A percentile compares a stretch with the other conserved stretches of the same genome.
These are phyloP conservation scores for Scaptomyza caliginosa DNA, from an alignment of 2,888 invertebrate genomes.

Conservation along the genomic window DNA sequence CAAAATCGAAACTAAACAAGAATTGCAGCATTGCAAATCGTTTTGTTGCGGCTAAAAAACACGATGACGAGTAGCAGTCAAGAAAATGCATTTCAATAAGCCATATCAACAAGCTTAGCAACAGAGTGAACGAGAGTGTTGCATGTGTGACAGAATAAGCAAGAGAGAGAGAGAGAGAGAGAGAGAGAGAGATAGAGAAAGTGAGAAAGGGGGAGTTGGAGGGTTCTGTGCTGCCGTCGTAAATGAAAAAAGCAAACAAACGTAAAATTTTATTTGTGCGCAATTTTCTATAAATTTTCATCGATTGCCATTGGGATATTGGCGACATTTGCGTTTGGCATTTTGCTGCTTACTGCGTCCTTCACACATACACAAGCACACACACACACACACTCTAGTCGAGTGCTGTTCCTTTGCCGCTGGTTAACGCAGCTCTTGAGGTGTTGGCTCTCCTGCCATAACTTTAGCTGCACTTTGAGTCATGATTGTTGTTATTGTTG, in stretches of 20 bases:
- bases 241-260: conserved; percentile 79
- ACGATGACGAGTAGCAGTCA: conserved; percentile 62
- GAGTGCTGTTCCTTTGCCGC: conserved; percentile 37
- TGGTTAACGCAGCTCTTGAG: conserved; percentile 48
- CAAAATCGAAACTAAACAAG: conserved; percentile 22
- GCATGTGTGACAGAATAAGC: neutral
- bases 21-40: conserved; percentile 68
- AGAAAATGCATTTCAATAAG: conserved; percentile 64
- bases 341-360: conserved; percentile 71
- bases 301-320: conserved; percentile 80
- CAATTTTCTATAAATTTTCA: conserved; percentile 79
- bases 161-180: neutral
- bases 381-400: neutral
- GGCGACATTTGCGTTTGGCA: conserved; percentile 79
- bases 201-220: neutral
- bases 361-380: conserved; percentile 34
- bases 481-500: conserved; percentile 34
- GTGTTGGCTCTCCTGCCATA: conserved; percentile 51
- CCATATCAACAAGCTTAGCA: conserved; percentile 51
- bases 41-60: conserved; percentile 53
- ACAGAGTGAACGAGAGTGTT: conserved; percentile 20
- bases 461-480: conserved; percentile 71
- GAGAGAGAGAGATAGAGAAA: no score
- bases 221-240: conserved; percentile 47
- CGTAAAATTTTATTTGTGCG: conserved; percentile 80